Base-by-base conservation (phyloP, 2,797 vertebrate genomes). In the Mus minutoides region DNA sequence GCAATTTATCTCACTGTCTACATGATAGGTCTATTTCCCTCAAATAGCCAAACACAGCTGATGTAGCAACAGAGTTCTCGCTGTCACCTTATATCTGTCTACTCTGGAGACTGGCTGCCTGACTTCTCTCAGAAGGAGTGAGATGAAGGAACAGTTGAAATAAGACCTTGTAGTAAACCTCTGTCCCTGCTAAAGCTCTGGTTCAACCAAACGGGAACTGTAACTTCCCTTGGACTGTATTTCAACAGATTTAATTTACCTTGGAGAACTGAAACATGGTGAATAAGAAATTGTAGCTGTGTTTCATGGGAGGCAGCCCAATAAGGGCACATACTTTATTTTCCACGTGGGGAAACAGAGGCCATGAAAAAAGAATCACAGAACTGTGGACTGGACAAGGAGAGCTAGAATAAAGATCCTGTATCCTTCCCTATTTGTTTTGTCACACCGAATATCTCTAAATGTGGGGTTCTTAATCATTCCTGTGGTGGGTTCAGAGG, bases 11-110 rank as follows among this genome's bases (percentile, higher is more conserved):
- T 40, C 60, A n/a, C 91, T 6, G 3, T n/a, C 56, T 46, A 1
- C 0, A 19, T 76, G 88, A 21, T 21, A 26, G 13, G 22, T 95
- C 71, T 93, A 24, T 87, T 91, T 76, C 22, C 54, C n/a, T 85
- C 92, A 49, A 69, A 26, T 2, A 17, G 58, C 46, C 22, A 12
- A 40, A 0, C 10, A 40, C 3, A 0, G 84, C 26, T 62, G 49
- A 4, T 17, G 83, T 43, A 40, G 60, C 31, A 0, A 2, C 29
- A 22, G 64, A 54, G 0, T 11, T 67, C 34, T 60, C 64, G 34
- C 3, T 62, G 58, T 3, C 31, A 3, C 78, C 17, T 89, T 54
- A 1, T 0, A 6, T 40, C 10, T 0, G 5, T 40, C 10, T 8
- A 2, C 6, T 49, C 58, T 69, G 54, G 0, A 89, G n/a, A 43